Evolutionary conservation across 2,113 vertebrate genomes (phyloP), one percentile per base, ranked within the genome.

Genomic region (Rhea americana): DNA sequence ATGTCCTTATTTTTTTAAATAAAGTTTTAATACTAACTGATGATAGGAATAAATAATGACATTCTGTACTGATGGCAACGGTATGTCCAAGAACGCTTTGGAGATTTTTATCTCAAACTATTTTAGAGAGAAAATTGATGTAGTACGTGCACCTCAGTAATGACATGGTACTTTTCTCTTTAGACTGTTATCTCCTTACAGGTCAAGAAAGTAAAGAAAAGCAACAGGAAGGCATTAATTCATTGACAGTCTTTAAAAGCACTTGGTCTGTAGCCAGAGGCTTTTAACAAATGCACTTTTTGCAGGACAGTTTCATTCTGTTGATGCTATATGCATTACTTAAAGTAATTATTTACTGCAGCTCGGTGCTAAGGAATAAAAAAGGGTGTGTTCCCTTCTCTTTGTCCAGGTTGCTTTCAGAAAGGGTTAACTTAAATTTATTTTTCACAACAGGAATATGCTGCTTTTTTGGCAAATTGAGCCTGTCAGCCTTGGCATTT

Each of bases 221-320:
- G 62, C 58, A 91, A 77, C 45, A 63, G 73, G 93, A 74, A 93
- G n/a, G 63, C 75, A 76, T 91, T 93, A 91, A 89, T 94, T 90
- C 30, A 83, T 93, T 73, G 88, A 93, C 48, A 5, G 13, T 70
- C 14, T 51, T 71, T 94, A 70, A 91, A 93, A 73, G 62, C 88
- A 28, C 41, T 90, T 96, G 93, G 59, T 96, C 50, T 73, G 47
- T 59, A 87, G 93, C 91, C 93, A 94, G 86, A 85, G 55, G 90
- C 92, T 95, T 91, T 95, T 93, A 95, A 87, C 74, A 93, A 92
- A 91, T 66, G n/a, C 30, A 47, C 55, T 92, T 96, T 82, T 70
- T 94, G 47, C 78, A 92, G 91, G 87, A 92, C 45, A 12, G 5
- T 86, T 96, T 74, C 39, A 73, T 88, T 61, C 66, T 79, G 41